These are phyloP conservation scores for Gymnocheta viridis DNA, from an alignment of 2,888 invertebrate genomes.

Conservation along the genomic window DNA sequence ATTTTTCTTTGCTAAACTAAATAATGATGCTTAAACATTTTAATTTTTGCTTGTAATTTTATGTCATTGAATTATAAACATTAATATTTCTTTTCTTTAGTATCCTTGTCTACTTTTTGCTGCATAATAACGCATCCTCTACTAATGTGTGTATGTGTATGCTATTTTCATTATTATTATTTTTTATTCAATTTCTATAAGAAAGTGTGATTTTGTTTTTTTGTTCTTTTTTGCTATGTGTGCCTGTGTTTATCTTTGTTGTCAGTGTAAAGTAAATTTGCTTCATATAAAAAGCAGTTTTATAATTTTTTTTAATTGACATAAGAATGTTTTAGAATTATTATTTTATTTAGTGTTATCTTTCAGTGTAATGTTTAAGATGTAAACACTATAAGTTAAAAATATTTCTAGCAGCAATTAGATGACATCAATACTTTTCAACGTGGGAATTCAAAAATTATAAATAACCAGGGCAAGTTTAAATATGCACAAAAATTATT, in stretches of 20 bases:
- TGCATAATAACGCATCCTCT: constrained; percentile 56
- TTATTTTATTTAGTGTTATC: constrained; percentile 27
- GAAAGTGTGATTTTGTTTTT: constrained; percentile 47
- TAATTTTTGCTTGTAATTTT: constrained; percentile 63
- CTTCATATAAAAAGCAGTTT: constrained; percentile 26
- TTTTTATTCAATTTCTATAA: constrained; percentile 50
- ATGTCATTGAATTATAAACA: constrained; percentile 65
- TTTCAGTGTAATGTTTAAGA: constrained; percentile 5
- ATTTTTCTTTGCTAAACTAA: constrained; percentile 38
- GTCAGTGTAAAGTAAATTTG: not conserved
- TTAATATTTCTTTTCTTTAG: constrained; percentile 25
- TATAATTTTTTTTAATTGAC: constrained; percentile 61
- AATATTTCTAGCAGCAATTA: not conserved
- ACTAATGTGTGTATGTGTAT: not conserved
- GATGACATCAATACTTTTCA: too few relatives aligned
- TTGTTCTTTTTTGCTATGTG: too few relatives aligned
- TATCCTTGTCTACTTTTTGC: constrained; percentile 30
- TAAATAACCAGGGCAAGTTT: too few relatives aligned
- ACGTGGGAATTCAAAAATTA: too few relatives aligned
- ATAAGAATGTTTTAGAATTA: constrained; percentile 28
- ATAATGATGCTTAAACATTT: constrained; percentile 45
- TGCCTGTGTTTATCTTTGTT: not conserved
- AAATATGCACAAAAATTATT: too few relatives aligned
- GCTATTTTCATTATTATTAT: not conserved
- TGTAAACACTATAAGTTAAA: constrained; percentile 28